phyloP scores from a whole-genome alignment of 2,797 vertebrate species.

The Knipowitschia caucasica region DNA sequence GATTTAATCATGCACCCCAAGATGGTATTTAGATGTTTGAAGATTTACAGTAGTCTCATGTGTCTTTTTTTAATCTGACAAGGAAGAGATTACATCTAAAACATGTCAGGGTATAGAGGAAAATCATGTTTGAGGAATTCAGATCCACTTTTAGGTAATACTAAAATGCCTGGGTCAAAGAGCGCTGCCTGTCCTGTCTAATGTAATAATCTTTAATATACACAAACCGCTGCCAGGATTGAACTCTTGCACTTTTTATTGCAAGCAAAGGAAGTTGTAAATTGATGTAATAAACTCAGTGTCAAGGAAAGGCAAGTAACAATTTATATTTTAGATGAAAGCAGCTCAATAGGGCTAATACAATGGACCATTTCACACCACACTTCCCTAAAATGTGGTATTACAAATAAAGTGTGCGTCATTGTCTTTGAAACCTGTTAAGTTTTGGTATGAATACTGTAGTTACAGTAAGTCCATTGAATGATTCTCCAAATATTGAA shows the following conservation, averaged over 20 bases:
- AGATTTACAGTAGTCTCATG: too few relatives aligned
- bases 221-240: constrained; percentile 12
- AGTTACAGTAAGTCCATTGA: background rate
- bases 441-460: background rate
- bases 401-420: background rate
- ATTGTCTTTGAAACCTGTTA: background rate
- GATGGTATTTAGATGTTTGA: too few relatives aligned
- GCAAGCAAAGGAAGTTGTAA: constrained; percentile 28
- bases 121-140: background rate
- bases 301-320: constrained; percentile 18
- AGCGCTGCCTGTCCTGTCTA: background rate
- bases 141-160: background rate
- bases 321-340: constrained; percentile 19
- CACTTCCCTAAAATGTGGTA: constrained; percentile 3
- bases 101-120: background rate
- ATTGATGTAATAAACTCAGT: constrained; percentile 2
- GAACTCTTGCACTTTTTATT: background rate
- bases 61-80: too few relatives aligned
- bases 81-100: too few relatives aligned
- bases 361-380: background rate
- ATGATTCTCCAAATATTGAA: background rate
- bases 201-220: constrained; percentile 39
- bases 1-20: too few relatives aligned
- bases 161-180: background rate
- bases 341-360: background rate